phyloP scores from a whole-genome alignment of 2,113 vertebrate genomes.

The Corythoichthys haematopterus region DNA sequence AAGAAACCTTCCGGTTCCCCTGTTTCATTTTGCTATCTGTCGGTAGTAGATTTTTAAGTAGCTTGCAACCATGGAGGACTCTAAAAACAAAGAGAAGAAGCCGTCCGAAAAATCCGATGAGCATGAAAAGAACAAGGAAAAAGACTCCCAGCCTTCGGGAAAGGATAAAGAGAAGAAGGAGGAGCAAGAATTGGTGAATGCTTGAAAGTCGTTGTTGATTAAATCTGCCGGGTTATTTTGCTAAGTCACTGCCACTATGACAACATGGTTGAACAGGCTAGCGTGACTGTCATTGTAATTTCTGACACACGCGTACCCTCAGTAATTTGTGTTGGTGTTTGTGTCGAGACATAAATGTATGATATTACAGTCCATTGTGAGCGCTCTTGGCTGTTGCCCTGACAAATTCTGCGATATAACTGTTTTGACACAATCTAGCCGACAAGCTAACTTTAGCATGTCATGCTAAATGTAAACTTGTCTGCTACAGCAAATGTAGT shows the following conservation, averaged over 20 bases:
- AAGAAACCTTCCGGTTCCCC: slow-evolving; percentile 16
- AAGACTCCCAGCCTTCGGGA: slow-evolving; percentile 53
- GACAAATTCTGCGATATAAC: neutral
- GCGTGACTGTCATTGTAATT: neutral
- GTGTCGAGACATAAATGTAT: too few species aligned
- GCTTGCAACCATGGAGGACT: slow-evolving; percentile 68
- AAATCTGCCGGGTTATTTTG: slow-evolving; percentile 50
- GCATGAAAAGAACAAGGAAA: slow-evolving; percentile 69
- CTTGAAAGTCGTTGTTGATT: neutral
- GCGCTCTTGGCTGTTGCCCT: neutral
- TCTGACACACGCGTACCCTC: neutral
- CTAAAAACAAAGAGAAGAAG: slow-evolving; percentile 75
- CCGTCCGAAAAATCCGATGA: slow-evolving; percentile 66
- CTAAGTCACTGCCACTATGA: slow-evolving; percentile 73
- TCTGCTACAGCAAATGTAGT: neutral
- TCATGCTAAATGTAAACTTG: slow-evolving; percentile 12
- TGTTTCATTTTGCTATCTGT: slow-evolving; percentile 33
- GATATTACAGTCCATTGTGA: neutral
- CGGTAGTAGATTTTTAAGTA: slow-evolving; percentile 17
- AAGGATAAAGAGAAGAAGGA: slow-evolving; percentile 78
- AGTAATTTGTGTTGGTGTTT: neutral
- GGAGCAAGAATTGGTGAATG: slow-evolving; percentile 72
- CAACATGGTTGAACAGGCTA: slow-evolving; percentile 52
- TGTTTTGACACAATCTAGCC: slow-evolving; percentile 14
- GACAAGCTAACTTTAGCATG: slow-evolving; percentile 40